Base-by-base conservation (phyloP, 2,113 vertebrate genomes). In the Labrus mixtus region DNA sequence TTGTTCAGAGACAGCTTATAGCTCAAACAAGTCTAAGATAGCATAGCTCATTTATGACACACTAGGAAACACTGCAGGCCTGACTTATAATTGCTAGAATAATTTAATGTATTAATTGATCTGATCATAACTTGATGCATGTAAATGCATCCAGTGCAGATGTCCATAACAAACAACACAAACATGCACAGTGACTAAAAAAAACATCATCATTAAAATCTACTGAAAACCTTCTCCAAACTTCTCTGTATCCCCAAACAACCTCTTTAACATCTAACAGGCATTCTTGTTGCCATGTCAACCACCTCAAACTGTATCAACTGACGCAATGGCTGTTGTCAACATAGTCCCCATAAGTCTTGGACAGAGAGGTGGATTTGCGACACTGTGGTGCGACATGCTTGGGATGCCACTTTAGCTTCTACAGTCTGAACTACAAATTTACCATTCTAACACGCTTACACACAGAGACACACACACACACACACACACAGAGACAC, bases 311-410 rank as follows among this genome's bases (percentile, higher is more conserved):
- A 75, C 78, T 63, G 69, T 36, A 64, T 70, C 23, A 20, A 48
- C 36, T 75, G 65, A 82, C 19, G 19, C 58, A 58, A 17, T 6
- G n/a, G 39, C 63, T 13, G 69, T 63, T 66, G 78, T 74, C 45
- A 45, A 54, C 45, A 25, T 50, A 36, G 50, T 63, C 29, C 56
- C 57, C 41, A 46, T 29, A 23, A 68, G 67, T 43, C 57, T 2
- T 1, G 20, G 68, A 74, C 63, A 75, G 80, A 16, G 69, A 71
- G 68, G 1, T 16, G 62, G 62, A 55, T 75, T 53, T 69, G 60
- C 45, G 63, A 79, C 87, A 92, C 85, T 8, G 10, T 20, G 33
- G 60, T 88, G 85, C 39, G 20, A 92, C 81, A 90, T 88, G 81
- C 74, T 68, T 72, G 70, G 60, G 45, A 70, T 15, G 20, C 15